Evolutionary conservation across 2,797 vertebrate species (phyloP).

Genomic region (Macropus fuliginosus): DNA sequence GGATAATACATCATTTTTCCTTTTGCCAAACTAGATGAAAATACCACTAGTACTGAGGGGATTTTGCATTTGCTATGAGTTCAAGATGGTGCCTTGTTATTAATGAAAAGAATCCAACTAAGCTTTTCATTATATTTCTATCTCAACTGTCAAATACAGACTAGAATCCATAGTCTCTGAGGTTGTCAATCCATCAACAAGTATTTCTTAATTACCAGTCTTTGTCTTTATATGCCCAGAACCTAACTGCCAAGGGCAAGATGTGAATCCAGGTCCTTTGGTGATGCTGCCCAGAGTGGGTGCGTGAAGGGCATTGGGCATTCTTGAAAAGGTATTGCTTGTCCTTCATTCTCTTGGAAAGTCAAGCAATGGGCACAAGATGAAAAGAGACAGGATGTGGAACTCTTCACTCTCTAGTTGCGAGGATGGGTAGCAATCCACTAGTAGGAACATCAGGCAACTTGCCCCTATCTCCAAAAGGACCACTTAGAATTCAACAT

Average conservation of each 20-base stretch:
- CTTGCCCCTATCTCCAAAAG: neutral
- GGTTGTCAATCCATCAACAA: neutral
- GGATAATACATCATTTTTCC: slow-evolving; percentile 53
- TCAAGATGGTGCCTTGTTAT: slow-evolving; percentile 22
- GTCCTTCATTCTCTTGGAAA: neutral
- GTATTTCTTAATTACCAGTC: neutral
- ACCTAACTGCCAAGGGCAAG: neutral
- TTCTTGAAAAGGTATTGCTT: neutral
- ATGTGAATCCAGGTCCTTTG: neutral
- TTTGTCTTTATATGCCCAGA: neutral
- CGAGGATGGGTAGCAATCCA: neutral
- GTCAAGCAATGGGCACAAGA: neutral
- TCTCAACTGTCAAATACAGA: neutral
- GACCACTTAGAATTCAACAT: neutral
- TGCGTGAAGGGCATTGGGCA: neutral
- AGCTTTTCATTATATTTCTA: neutral
- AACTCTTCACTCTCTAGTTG: neutral
- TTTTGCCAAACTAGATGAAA: slow-evolving; percentile 68
- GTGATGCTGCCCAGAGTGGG: neutral
- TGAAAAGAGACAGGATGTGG: neutral
- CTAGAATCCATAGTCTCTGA: neutral
- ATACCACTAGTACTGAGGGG: slow-evolving; percentile 33
- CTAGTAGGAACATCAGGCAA: neutral
- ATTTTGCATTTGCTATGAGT: slow-evolving; percentile 54
- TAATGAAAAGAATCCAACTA: neutral